Percentiles rank a stretch among this genome's conserved stretches.
Evolutionary conservation across 1,140 invertebrate genomes (phyloP).

Genomic region (Drosophila micromelanica): DNA sequence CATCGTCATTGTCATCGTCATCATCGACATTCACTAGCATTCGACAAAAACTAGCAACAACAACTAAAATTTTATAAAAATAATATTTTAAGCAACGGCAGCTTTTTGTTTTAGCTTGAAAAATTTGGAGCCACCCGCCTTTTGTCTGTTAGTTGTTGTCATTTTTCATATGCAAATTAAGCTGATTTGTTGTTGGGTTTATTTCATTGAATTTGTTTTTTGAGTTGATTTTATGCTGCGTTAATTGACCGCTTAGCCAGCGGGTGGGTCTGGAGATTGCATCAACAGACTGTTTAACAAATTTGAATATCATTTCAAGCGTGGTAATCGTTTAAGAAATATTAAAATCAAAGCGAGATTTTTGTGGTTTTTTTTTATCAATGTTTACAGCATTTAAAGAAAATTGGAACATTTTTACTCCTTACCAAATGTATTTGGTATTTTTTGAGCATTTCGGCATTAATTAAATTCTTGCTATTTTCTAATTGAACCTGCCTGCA

Average conservation of each 20-base stretch:
- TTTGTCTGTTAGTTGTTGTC: slow-evolving; percentile 44
- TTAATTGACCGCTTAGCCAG: slow-evolving; percentile 59
- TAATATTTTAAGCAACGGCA: slow-evolving; percentile 21
- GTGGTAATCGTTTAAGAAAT: background rate
- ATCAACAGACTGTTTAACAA: slow-evolving; percentile 4
- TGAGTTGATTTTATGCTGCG: slow-evolving; percentile 57
- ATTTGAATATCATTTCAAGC: slow-evolving; percentile 3
- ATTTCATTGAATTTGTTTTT: slow-evolving; percentile 52
- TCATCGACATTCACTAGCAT: slow-evolving; percentile 52
- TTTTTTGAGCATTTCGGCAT: too few relatives aligned
- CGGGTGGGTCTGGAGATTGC: slow-evolving; percentile 20
- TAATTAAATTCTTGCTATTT: too few relatives aligned
- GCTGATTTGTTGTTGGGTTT: slow-evolving; percentile 46
- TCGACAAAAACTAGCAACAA: slow-evolving; percentile 33
- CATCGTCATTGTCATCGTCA: slow-evolving; percentile 23
- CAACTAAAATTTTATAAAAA: slow-evolving; percentile 22
- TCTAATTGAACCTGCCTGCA: too few relatives aligned
- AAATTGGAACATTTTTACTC: too few relatives aligned
- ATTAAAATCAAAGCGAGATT: too few relatives aligned
- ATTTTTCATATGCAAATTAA: slow-evolving; percentile 72
- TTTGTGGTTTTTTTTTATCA: too few relatives aligned
- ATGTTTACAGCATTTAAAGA: too few relatives aligned
- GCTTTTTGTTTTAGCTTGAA: slow-evolving; percentile 46
- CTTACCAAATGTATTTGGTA: too few relatives aligned
- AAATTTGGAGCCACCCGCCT: slow-evolving; percentile 49